These are phyloP conservation scores for Catajapyx aquilonaris DNA, from an alignment of 1,140 invertebrate species.

Conservation along the genomic window DNA sequence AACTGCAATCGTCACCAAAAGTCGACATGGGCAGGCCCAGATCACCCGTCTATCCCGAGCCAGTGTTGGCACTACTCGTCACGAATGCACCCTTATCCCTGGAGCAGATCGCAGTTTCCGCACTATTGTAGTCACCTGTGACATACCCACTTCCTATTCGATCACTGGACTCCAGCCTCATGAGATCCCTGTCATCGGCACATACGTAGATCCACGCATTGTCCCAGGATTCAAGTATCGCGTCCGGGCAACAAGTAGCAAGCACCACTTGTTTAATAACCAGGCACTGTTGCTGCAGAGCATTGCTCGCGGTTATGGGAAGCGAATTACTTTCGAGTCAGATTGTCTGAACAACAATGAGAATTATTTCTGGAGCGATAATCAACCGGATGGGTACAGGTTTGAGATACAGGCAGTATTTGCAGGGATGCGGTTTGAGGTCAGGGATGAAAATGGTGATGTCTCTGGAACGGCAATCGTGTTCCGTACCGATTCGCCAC, in stretches of 20 bases:
- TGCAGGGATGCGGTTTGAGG: slow-evolving; percentile 36
- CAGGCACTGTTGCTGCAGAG: slow-evolving; percentile 34
- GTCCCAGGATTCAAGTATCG: slow-evolving; percentile 48
- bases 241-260: slow-evolving; percentile 36
- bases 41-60: too few species aligned
- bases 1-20: slow-evolving; percentile 28
- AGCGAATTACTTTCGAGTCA: slow-evolving; percentile 46
- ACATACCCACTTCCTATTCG: slow-evolving; percentile 41
- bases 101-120: slow-evolving; percentile 33
- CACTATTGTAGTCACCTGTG: slow-evolving; percentile 36
- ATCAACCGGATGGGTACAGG: slow-evolving; percentile 43
- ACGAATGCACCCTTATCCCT: slow-evolving; percentile 34
- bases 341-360: slow-evolving; percentile 37
- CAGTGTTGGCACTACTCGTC: too few species aligned
- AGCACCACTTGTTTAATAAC: slow-evolving; percentile 37
- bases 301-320: slow-evolving; percentile 55
- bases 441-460: slow-evolving; percentile 31
- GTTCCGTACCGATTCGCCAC: slow-evolving; percentile 36
- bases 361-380: slow-evolving; percentile 60
- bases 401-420: slow-evolving; percentile 41
- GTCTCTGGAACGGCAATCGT: slow-evolving; percentile 35
- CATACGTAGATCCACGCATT: slow-evolving; percentile 48
- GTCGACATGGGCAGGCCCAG: too few species aligned
- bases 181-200: slow-evolving; percentile 51
- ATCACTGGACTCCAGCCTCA: slow-evolving; percentile 41